Conservation (phyloP, 1,140 invertebrate genomes). For the Drosophila busckii region DNA sequence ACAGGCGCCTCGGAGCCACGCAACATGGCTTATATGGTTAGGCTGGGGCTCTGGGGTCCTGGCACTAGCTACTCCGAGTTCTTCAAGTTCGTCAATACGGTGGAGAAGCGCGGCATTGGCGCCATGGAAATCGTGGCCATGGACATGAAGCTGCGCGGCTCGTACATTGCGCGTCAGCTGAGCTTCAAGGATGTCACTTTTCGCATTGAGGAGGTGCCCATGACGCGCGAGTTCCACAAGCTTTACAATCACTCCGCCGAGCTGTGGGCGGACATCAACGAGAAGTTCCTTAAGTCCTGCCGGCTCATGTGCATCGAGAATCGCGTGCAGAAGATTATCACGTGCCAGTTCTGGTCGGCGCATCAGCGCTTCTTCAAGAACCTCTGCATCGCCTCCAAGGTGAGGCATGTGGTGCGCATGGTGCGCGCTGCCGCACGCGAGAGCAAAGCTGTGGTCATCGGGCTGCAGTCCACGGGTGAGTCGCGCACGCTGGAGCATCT, state of each 20-base stretch:
- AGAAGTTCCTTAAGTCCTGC: constrained; percentile 95
- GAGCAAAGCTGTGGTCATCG: constrained; percentile 99
- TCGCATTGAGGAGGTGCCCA: constrained; percentile 96
- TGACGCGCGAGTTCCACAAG: constrained; percentile 90
- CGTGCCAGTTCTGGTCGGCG: constrained; percentile 99
- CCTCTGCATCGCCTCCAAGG: constrained; percentile 98
- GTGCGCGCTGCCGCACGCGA: constrained; percentile 94
- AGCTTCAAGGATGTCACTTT: constrained; percentile 98
- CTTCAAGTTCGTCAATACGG: constrained; percentile 95
- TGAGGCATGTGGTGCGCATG: constrained; percentile 89
- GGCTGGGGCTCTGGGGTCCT: constrained; percentile 98
- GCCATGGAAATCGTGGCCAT: constrained; percentile 99
- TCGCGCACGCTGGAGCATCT: constrained; percentile 96
- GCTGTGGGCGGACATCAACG: constrained; percentile 95
- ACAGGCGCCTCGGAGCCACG: constrained; percentile 98
- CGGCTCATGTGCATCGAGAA: constrained; percentile 95
- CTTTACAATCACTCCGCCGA: constrained; percentile 96
- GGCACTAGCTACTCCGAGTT: constrained; percentile 97
- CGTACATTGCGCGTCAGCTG: constrained; percentile 98
- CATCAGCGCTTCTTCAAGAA: constrained; percentile 99
- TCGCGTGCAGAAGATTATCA: constrained; percentile 95
- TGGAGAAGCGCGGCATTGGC: constrained; percentile 98
- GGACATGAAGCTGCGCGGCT: constrained; percentile 99
- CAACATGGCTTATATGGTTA: constrained; percentile 99
- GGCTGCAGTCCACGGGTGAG: constrained; percentile 98